Percentiles rank a stretch among this genome's conserved stretches.
Conservation (phyloP, 2,113 vertebrate species). For the Panthera leo region DNA sequence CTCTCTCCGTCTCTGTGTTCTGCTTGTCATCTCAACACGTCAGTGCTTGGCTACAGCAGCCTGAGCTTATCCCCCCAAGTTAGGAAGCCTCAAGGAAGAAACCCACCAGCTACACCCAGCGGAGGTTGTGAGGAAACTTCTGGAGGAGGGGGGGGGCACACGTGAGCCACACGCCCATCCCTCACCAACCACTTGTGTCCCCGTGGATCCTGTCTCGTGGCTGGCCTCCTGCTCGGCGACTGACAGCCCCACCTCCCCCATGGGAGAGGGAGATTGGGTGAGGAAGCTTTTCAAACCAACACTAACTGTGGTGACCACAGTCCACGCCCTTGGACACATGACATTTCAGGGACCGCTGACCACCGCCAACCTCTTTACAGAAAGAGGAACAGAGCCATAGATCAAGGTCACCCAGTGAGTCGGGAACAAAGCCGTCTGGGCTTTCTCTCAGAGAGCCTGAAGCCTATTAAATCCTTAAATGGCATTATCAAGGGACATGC, state of each 20-base stretch:
- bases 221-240: not conserved
- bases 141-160: too few species aligned
- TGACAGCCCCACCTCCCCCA: too few species aligned
- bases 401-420: conserved; percentile 20
- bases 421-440: not conserved
- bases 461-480: conserved; percentile 49
- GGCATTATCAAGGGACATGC: not conserved
- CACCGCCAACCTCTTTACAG: not conserved
- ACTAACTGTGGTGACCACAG: fast-evolving
- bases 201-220: fast-evolving
- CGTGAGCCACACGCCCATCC: fast-evolving
- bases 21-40: not conserved
- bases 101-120: not conserved
- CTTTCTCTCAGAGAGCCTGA: not conserved
- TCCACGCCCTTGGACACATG: not conserved
- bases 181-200: not conserved
- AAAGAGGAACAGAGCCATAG: fast-evolving
- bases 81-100: not conserved
- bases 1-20: not conserved
- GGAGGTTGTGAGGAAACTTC: not conserved
- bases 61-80: not conserved
- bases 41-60: not conserved
- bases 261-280: fast-evolving
- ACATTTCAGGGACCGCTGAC: not conserved
- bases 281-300: too few species aligned